phyloP scores from a whole-genome alignment of 2,797 vertebrate species.

The Apogon hyalosoma region DNA sequence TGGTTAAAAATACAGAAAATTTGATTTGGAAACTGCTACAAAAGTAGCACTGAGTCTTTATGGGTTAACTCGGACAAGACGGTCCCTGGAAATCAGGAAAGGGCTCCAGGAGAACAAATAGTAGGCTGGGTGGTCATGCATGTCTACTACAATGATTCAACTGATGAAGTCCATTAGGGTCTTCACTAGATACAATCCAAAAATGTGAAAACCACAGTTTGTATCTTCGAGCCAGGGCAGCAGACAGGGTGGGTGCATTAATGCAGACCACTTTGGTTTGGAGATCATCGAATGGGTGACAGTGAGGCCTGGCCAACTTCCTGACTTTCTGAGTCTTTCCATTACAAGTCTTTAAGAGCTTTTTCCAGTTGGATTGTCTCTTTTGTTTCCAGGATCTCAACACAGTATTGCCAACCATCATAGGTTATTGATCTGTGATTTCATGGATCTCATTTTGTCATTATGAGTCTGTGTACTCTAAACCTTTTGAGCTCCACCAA shows the following conservation, averaged over 20 bases:
- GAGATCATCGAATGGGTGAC: background rate
- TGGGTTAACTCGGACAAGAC: background rate
- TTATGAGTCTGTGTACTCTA: too few species aligned
- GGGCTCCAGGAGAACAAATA: background rate
- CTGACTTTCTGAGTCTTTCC: background rate
- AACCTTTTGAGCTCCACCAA: too few species aligned
- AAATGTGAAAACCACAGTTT: background rate
- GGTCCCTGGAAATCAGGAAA: background rate
- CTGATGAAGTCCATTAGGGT: background rate
- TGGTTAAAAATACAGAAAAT: too few species aligned
- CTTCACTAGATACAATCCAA: background rate
- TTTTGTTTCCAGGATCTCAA: background rate
- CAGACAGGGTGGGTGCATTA: background rate
- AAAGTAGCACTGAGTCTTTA: too few species aligned
- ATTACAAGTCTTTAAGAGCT: background rate
- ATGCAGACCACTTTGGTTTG: slow-evolving; percentile 2
- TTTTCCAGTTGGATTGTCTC: background rate
- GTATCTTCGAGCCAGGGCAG: background rate
- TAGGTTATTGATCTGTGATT: background rate
- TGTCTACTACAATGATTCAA: background rate
- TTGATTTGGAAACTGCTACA: too few species aligned
- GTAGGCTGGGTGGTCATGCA: background rate
- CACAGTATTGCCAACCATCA: background rate
- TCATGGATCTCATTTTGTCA: background rate
- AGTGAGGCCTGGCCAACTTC: background rate